Evolutionary conservation across 1,140 invertebrate genomes (phyloP).

Genomic region (Druon quercuslanigerum): DNA sequence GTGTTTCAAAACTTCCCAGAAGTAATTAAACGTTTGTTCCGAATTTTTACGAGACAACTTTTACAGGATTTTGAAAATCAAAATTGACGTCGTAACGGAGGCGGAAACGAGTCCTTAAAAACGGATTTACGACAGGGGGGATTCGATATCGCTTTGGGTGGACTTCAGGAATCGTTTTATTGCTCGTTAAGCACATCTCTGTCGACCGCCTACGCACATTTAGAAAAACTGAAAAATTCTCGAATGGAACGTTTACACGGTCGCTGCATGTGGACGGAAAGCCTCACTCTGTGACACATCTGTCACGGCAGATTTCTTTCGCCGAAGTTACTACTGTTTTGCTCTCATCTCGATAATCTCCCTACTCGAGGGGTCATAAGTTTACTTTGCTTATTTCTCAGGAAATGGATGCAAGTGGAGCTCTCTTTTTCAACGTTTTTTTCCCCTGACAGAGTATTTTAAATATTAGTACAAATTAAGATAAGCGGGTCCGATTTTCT

Average conservation of each 20-base stretch:
- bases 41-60: no score
- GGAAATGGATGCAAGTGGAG: not conserved
- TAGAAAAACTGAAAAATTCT: conserved; percentile 13
- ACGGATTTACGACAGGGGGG: conserved; percentile 45
- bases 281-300: conserved; percentile 19
- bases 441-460: no score
- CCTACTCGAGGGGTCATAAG: not conserved
- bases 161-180: conserved; percentile 51
- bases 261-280: conserved; percentile 28
- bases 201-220: conserved; percentile 36
- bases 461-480: no score
- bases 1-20: no score
- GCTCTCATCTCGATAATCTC: conserved; percentile 3
- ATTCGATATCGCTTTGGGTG: conserved; percentile 38
- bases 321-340: not conserved
- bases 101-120: conserved; percentile 37
- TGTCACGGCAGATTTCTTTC: conserved; percentile 20
- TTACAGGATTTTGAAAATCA: conserved; percentile 41
- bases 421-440: not conserved
- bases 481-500: no score
- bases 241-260: conserved; percentile 11
- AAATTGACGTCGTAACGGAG: conserved; percentile 41
- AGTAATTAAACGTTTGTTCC: no score
- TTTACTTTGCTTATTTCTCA: conserved; percentile 26
- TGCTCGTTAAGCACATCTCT: conserved; percentile 45